Evolutionary conservation across 2,797 vertebrate genomes (phyloP).

Genomic region (Rachycentron canadum): DNA sequence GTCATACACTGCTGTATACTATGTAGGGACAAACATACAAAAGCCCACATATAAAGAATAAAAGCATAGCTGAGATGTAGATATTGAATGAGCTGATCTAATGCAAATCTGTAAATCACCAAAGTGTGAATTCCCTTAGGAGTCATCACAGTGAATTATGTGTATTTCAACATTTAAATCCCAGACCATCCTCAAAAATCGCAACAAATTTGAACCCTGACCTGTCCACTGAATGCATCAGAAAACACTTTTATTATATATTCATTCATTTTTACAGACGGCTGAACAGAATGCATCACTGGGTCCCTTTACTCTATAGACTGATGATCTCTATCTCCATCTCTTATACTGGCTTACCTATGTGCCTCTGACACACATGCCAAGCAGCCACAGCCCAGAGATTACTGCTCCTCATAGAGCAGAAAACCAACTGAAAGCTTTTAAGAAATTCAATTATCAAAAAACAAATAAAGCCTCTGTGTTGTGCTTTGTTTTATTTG

Average conservation of each 20-base stretch:
- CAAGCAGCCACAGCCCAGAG: conserved; percentile 10
- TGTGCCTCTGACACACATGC: conserved; percentile 5
- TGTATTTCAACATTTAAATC: conserved; percentile 50
- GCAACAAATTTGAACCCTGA: conserved; percentile 48
- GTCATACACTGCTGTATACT: not conserved
- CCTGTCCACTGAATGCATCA: conserved; percentile 45
- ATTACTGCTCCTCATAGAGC: conserved; percentile 13
- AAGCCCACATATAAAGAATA: not conserved
- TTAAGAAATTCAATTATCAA: not conserved
- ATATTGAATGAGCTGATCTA: conserved; percentile 1
- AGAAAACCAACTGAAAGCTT: not conserved
- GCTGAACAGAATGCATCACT: conserved; percentile 53
- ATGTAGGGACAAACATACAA: not conserved
- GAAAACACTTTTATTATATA: conserved; percentile 63
- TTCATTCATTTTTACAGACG: conserved; percentile 62
- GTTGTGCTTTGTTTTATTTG: not conserved
- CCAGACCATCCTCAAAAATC: conserved; percentile 31
- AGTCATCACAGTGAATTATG: conserved; percentile 5
- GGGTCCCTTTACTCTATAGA: conserved; percentile 44
- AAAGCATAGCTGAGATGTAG: not conserved
- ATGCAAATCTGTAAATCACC: not conserved
- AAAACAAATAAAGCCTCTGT: not conserved
- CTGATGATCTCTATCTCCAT: conserved; percentile 45
- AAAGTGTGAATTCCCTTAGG: not conserved
- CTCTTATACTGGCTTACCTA: conserved; percentile 1